Base-by-base conservation (phyloP, 2,888 invertebrate genomes). In the Apotomis betuletana region DNA sequence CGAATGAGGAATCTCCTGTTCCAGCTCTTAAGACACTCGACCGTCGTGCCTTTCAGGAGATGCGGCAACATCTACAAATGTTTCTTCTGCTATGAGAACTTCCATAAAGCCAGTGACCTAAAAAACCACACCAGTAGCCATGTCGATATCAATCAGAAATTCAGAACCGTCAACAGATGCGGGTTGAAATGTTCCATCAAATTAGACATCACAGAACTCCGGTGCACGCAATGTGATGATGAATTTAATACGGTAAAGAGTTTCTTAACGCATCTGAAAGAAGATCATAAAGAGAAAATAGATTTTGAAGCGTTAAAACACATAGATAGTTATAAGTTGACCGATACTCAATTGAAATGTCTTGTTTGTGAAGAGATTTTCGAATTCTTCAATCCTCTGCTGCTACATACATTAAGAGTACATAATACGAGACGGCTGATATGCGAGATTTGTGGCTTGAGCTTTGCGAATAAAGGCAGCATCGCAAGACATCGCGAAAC, bases 11-110 rank as follows among this genome's bases (percentile, higher is more conserved):
- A 74, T 9, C 70, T 80, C 46, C 67, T 81, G 4, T 70, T 74
- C 1, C 59, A 68, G 27, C 77, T 80, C 6, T 61, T 82, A 13
- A 74, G 80, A 49, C 69, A 76, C 55, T 76, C 83, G 4, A 80
- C 79, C 0, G 78, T 79, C 27, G 60, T 78, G 57, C 82, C 83
- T 0, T 82, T 82, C 62, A 74, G 77, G 62, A 78, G 79, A 74
- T 73, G 76, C 27, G 76, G 68, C 6, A 78, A 78, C 64, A 76
- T 79, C 55, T 82, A 78, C 63, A 75, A 77, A 74, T 82, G 82
- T 60, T 81, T 79, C 63, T 81, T 75, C 68, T 82, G 82, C 59
- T 52, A 44, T n/a, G 44, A 15, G 2, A 67, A 36, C 41, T 74
- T 70, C 36, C 70, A 51, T 8, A 61, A 62, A 27, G 27, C 71